Evolutionary conservation across 2,113 vertebrate genomes (phyloP).

Genomic region (Ailurus styani): DNA sequence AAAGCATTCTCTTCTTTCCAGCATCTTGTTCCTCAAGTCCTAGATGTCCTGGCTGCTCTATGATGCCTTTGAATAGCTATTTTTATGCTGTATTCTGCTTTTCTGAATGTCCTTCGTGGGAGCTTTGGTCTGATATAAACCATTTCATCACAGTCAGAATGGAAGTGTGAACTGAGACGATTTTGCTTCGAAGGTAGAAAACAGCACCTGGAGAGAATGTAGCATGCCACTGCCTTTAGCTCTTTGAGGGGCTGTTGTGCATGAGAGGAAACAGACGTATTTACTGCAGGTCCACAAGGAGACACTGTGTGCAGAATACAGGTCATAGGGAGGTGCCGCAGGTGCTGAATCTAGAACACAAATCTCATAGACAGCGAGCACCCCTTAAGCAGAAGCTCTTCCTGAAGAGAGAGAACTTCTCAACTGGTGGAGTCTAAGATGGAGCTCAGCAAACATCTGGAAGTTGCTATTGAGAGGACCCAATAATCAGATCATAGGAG

Average conservation of each 20-base stretch:
- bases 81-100: slow-evolving; percentile 3
- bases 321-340: neutral
- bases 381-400: neutral
- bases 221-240: neutral
- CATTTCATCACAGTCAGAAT: neutral
- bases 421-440: neutral
- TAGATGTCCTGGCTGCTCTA: neutral
- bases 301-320: neutral
- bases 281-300: neutral
- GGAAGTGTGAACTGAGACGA: neutral
- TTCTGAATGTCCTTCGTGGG: neutral
- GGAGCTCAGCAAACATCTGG: neutral
- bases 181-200: neutral
- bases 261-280: neutral
- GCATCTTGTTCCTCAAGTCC: neutral
- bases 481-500: neutral
- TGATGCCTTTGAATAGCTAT: neutral
- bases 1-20: neutral
- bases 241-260: neutral
- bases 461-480: neutral
- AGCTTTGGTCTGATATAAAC: neutral
- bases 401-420: neutral
- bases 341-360: neutral
- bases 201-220: neutral
- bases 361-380: neutral